Percentiles rank a stretch among this genome's conserved stretches.
These are phyloP conservation scores for Iguana delicatissima DNA, from an alignment of 2,797 vertebrate genomes.

Conservation along the genomic window DNA sequence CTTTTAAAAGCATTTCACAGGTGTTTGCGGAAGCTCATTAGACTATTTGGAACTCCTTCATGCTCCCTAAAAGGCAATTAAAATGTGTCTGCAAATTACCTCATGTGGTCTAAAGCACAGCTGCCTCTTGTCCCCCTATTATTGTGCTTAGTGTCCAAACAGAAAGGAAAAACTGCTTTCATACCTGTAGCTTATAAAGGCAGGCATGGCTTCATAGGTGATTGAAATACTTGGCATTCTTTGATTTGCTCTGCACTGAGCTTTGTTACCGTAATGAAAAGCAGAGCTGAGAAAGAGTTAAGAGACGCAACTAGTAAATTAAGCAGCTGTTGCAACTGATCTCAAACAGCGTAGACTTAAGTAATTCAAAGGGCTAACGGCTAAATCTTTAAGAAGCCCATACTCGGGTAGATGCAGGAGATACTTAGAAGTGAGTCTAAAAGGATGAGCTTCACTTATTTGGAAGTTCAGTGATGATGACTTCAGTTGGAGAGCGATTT, in stretches of 20 bases:
- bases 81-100: conserved; percentile 86
- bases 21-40: conserved; percentile 87
- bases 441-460: background rate
- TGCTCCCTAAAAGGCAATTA: conserved; percentile 87
- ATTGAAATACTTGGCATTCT: conserved; percentile 68
- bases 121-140: conserved; percentile 81
- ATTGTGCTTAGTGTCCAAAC: conserved; percentile 75
- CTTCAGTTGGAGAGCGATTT: background rate
- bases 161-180: conserved; percentile 77
- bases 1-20: conserved; percentile 85
- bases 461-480: conserved; percentile 40
- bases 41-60: conserved; percentile 86
- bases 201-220: conserved; percentile 70
- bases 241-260: conserved; percentile 65
- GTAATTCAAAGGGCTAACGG: conserved; percentile 50
- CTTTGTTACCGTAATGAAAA: conserved; percentile 63
- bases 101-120: conserved; percentile 83
- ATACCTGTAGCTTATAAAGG: conserved; percentile 80
- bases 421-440: background rate
- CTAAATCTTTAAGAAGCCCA: conserved; percentile 38
- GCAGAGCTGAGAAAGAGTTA: conserved; percentile 47
- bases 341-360: conserved; percentile 49
- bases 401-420: background rate
- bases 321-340: conserved; percentile 56
- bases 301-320: conserved; percentile 69